Base-by-base conservation (phyloP, 1,140 invertebrate genomes). In the Diprion similis region DNA sequence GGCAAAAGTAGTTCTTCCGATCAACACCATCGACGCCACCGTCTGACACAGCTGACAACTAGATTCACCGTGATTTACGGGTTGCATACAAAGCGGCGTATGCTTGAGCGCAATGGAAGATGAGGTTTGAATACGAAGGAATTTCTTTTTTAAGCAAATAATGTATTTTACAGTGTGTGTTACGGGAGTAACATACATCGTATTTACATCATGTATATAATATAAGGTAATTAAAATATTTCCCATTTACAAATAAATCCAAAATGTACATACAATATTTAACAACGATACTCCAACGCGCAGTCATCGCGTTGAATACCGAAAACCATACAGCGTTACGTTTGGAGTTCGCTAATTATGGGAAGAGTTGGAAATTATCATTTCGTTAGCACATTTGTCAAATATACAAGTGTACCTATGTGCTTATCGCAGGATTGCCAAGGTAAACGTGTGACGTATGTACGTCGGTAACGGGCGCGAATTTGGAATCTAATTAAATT, bases 91-190 rank as follows among this genome's bases (percentile, higher is more conserved):
- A 59, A 15, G 9, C 51, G 51, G 51, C 51, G 51, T 17, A 59
- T 15, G 9, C 51, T 59, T 59, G 51, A 59, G 11, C 11, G n/a
- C n/a, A 17, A 59, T 8, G 51, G n/a, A 59, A 59, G 11, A 8
- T 0, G 51, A 59, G n/a, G n/a, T 59, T 59, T 17, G 51, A 17
- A 59, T 17, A 59, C 11, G 51, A 17, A 59, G 4, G 51, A 59
- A 15, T 59, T 59, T 59, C 51, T 59, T 59, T 59, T 59, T 59
- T 59, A 59, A 15, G n/a, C 51, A 59, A 15, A 59, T 59, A 59
- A 59, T 59, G n/a, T 59, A 59, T 59, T 3, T 37, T 37, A 59
- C 51, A 59, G 51, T 59, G n/a, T 37, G 51, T 59, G n/a, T 37
- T 37, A 37, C 24, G 24, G 24, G 24, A 37, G 24, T 37, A 37